Base-by-base conservation (phyloP, 2,888 invertebrate genomes). In the Polydrusus tereticollis region DNA sequence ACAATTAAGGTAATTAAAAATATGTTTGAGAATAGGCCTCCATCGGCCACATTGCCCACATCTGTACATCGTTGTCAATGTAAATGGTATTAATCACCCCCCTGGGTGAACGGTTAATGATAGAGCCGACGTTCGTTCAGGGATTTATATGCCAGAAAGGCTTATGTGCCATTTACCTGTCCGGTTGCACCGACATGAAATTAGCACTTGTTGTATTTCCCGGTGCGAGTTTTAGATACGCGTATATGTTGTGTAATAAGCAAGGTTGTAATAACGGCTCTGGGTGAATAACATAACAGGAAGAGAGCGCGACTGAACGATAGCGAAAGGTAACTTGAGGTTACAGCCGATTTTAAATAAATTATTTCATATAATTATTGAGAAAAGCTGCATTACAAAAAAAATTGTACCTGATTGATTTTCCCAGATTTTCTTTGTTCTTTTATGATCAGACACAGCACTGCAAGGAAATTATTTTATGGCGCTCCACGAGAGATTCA, bases 271-370 rank as follows among this genome's bases (percentile, higher is more conserved):
- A 71, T 66, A 71, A 71, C 65, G 52, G 65, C 71, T 60, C 23
- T 55, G 41, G 52, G 62, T 71, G 41, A 66, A 71, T 66, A 71
- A 65, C 52, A 58, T 16, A 41, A 50, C 65, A 66, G 71, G 66
- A 71, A 55, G 66, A 71, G 21, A 20, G 59, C 14, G 21, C 18
- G 7, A n/a, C n/a, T 26, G 57, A 29, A 66, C 55, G 52, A 55
- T 64, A 55, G 38, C 36, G 45, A 67, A 71, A 71, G 62, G 71
- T 66, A 66, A 71, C 62, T 71, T 43, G 71, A 71, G 66, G 66
- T 67, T 71, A 58, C n/a, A n/a, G n/a, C n/a, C n/a, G n/a, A n/a
- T n/a, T n/a, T n/a, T n/a, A n/a, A n/a, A n/a, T n/a, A n/a, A n/a
- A n/a, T n/a, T n/a, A n/a, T n/a, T n/a, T n/a, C n/a, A n/a, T n/a